These are phyloP conservation scores for Mandrillus leucophaeus DNA, from an alignment of 2,113 vertebrate genomes.

Conservation along the genomic window DNA sequence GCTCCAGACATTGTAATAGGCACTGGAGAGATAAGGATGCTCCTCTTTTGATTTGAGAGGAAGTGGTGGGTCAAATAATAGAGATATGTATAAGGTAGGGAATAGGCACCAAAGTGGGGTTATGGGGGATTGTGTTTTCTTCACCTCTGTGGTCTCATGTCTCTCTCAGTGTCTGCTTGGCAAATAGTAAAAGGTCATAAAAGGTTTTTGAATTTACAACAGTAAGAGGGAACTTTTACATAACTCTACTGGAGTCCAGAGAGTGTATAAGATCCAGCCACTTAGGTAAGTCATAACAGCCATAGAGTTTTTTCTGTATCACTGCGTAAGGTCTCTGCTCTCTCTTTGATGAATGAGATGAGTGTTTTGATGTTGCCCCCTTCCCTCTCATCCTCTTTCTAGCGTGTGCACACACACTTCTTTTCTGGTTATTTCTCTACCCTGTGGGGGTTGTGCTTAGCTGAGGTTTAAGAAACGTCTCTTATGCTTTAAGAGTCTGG, in stretches of 20 bases:
- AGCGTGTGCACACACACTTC: too few relatives aligned
- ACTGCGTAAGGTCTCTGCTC: background rate
- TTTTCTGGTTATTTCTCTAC: slow-evolving; percentile 32
- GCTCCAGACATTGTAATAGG: background rate
- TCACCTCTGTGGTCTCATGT: background rate
- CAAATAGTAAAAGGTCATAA: background rate
- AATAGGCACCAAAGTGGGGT: background rate
- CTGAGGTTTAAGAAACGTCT: slow-evolving; percentile 70
- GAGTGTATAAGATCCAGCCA: background rate
- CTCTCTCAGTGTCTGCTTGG: background rate
- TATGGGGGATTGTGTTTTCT: background rate
- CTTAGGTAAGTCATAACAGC: background rate
- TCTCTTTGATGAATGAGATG: background rate
- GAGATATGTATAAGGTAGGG: background rate
- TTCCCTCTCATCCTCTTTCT: background rate
- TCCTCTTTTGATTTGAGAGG: background rate
- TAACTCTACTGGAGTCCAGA: background rate
- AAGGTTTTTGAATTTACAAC: background rate
- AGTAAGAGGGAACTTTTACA: background rate
- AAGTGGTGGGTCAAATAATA: background rate
- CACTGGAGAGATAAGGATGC: background rate
- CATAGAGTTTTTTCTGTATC: background rate
- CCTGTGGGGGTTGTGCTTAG: slow-evolving; percentile 45
- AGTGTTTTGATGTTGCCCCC: background rate
- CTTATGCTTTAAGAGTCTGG: slow-evolving; percentile 69